phyloP scores from a whole-genome alignment of 1,140 invertebrate genomes.

The Drosophila nigrodunni region DNA sequence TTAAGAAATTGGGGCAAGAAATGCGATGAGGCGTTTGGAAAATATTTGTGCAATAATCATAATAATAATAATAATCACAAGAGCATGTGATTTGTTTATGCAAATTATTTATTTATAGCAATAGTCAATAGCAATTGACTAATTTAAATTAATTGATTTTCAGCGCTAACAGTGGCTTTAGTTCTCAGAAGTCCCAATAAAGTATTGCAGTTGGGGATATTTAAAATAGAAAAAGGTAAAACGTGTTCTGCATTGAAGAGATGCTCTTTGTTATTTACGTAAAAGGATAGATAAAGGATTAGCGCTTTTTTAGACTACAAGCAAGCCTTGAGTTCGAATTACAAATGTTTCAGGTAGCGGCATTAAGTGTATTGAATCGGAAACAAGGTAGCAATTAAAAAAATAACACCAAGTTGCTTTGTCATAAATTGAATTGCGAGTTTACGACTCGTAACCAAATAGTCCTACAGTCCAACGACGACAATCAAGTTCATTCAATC shows the following conservation, averaged over 20 bases:
- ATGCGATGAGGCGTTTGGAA: too few species aligned
- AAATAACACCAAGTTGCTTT: constrained; percentile 41
- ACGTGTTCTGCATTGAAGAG: too few species aligned
- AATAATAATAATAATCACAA: too few species aligned
- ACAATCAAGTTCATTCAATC: constrained; percentile 47
- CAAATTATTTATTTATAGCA: too few species aligned
- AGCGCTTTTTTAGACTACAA: too few species aligned
- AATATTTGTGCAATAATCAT: too few species aligned
- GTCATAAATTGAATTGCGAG: constrained; percentile 52
- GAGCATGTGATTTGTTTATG: too few species aligned
- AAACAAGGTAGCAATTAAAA: constrained; percentile 40
- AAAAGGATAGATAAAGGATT: background rate
- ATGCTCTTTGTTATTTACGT: background rate
- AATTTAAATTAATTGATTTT: background rate
- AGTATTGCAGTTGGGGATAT: background rate
- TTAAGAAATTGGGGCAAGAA: background rate
- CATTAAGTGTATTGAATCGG: constrained; percentile 17
- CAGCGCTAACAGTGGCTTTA: background rate
- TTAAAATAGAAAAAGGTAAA: background rate
- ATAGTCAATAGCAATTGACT: too few species aligned
- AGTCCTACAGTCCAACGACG: background rate
- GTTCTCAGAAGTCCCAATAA: background rate
- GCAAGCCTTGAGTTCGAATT: too few species aligned
- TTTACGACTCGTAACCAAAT: constrained; percentile 46
- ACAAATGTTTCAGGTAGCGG: background rate